Conservation (phyloP, 2,888 invertebrate species). For the Hirtodrosophila duncani region DNA sequence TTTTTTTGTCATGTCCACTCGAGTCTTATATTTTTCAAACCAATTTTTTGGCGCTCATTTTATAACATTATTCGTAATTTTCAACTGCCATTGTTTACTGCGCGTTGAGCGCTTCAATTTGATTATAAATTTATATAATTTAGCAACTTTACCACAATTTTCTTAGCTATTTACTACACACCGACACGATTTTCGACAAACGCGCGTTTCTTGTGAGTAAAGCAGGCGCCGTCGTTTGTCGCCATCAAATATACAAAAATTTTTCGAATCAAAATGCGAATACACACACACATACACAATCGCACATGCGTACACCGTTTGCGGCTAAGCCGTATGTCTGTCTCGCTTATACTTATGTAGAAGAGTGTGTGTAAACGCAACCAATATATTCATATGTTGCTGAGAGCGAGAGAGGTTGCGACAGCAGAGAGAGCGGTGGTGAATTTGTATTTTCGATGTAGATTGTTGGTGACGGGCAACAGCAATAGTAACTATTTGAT, state of each 20-base stretch:
- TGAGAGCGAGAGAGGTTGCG: too few species aligned
- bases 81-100: slow-evolving; percentile 40
- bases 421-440: too few species aligned
- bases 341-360: too few species aligned
- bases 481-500: too few species aligned
- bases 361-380: too few species aligned
- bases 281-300: slow-evolving; percentile 65
- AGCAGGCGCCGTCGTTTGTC: slow-evolving; percentile 68
- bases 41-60: slow-evolving; percentile 62
- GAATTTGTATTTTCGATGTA: too few species aligned
- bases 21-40: slow-evolving; percentile 74
- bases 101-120: slow-evolving; percentile 49
- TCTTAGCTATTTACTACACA: too few species aligned
- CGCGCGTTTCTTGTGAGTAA: slow-evolving; percentile 77
- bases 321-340: too few species aligned
- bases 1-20: slow-evolving; percentile 67
- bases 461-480: too few species aligned
- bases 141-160: slow-evolving; percentile 70
- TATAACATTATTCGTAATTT: slow-evolving; percentile 44
- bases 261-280: slow-evolving; percentile 73
- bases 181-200: slow-evolving; percentile 75
- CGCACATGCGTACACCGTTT: too few species aligned
- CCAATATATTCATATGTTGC: too few species aligned
- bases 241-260: slow-evolving; percentile 77
- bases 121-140: slow-evolving; percentile 61